Percentiles rank a stretch among this genome's conserved stretches.
Evolutionary conservation across 2,888 invertebrate genomes (phyloP).

Genomic region (Acronicta psi): DNA sequence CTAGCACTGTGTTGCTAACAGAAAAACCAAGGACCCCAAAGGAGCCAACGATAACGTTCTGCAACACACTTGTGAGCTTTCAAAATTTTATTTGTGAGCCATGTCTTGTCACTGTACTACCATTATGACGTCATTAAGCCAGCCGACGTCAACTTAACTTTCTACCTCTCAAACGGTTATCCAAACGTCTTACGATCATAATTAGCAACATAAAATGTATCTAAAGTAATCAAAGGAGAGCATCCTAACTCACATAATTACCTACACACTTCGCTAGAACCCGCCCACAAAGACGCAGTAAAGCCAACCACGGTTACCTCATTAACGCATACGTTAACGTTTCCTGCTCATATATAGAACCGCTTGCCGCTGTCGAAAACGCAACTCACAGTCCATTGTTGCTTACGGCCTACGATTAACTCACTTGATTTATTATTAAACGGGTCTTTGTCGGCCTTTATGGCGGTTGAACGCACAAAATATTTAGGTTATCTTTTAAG

Average conservation of each 20-base stretch:
- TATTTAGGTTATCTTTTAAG: conserved; percentile 67
- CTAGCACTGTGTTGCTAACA: too few species aligned
- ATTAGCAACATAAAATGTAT: conserved; percentile 8
- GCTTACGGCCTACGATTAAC: conserved; percentile 64
- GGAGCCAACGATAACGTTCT: too few species aligned
- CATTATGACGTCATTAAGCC: too few species aligned
- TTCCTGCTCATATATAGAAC: conserved; percentile 35
- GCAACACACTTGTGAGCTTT: too few species aligned
- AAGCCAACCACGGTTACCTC: conserved; percentile 29
- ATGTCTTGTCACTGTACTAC: too few species aligned
- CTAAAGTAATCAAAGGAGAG: conserved; percentile 28
- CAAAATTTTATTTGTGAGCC: too few species aligned
- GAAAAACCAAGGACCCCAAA: too few species aligned
- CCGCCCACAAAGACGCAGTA: conserved; percentile 26
- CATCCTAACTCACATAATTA: conserved; percentile 31
- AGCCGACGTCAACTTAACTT: too few species aligned
- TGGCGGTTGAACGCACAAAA: conserved; percentile 66
- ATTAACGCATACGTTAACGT: conserved; percentile 50
- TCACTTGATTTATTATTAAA: conserved; percentile 76
- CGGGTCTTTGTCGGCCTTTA: conserved; percentile 70
- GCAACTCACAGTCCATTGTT: conserved; percentile 57
- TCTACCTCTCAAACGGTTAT: too few species aligned
- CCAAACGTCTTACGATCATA: neutral
- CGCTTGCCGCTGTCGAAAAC: conserved; percentile 43
- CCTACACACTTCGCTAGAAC: conserved; percentile 20